Base-by-base conservation (phyloP, 2,888 invertebrate genomes). In the Parnassius apollo region DNA sequence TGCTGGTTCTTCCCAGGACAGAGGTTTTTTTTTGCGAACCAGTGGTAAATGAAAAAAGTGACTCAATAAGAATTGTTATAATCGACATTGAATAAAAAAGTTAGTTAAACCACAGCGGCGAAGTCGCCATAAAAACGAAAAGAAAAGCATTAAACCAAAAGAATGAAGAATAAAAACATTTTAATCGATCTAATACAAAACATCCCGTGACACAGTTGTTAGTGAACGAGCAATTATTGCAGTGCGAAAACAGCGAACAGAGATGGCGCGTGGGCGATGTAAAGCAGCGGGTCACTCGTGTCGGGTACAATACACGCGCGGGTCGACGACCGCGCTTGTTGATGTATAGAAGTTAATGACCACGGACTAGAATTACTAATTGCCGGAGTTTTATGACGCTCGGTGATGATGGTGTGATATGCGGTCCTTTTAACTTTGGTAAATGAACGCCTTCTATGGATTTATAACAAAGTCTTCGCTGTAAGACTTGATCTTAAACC, bases 201-300 rank as follows among this genome's bases (percentile, higher is more conserved):
- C 45, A 46, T 46, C 25, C 56, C 22, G 46, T 56, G 46, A 56
- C 25, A 56, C 25, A 56, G 46, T 25, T 56, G 25, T n/a, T 46
- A 46, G 56, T 46, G 25, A 46, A n/a, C 25, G 18, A 45, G 45
- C 46, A 35, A 46, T 56, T 25, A 55, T 55, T 45, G 55, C 45
- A 55, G 13, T 2, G 55, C 56, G 56, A 25, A 13, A 45, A 55
- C 55, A 22, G 42, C 55, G 45, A 45, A 45, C 22, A 22, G n/a
- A 44, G 55, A 22, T 13, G 56, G 22, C 51, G 81, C 75, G 84
- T 83, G 75, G 83, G 84, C 74, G 79, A 75, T 77, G 73, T 76
- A 75, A 76, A 76, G 75, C 73, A 79, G 74, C 71, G 68, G 81
- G 78, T 80, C 81, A 80, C 67, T 76, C 69, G 73, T 73, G 73